Percentiles rank a stretch among this genome's conserved stretches.
Conservation (phyloP, 2,113 vertebrate species). For the Ancistrus triradiatus region DNA sequence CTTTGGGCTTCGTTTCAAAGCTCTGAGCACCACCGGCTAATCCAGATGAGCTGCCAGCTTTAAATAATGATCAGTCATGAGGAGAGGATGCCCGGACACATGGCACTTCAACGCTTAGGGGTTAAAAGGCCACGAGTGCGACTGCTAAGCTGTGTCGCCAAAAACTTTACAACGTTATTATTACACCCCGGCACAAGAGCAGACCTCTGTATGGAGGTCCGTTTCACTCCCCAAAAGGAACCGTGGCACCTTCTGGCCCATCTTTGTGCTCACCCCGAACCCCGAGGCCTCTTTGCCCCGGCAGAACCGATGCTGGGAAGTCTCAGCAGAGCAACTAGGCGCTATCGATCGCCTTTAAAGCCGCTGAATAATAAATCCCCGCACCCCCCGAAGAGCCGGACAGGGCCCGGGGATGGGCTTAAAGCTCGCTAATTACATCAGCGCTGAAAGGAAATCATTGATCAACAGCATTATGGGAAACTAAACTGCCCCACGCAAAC, state of each 20-base stretch:
- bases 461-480: constrained; percentile 84
- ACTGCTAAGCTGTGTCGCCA: no score
- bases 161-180: neutral
- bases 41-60: constrained; percentile 60
- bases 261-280: constrained; percentile 22
- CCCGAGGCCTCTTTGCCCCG: constrained; percentile 23
- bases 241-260: neutral
- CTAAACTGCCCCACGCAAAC: constrained; percentile 76
- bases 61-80: constrained; percentile 51
- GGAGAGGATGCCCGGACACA: constrained; percentile 29
- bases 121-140: no score
- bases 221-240: constrained; percentile 7
- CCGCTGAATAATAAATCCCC: constrained; percentile 76
- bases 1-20: constrained; percentile 59
- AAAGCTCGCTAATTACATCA: constrained; percentile 86
- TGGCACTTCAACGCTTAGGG: no score
- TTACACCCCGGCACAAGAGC: no score
- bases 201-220: no score
- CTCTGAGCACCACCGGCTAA: constrained; percentile 52
- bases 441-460: constrained; percentile 88
- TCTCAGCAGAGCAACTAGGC: constrained; percentile 64
- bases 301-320: constrained; percentile 39
- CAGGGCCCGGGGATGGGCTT: constrained; percentile 66
- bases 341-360: constrained; percentile 78
- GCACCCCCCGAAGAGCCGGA: constrained; percentile 54